Percentiles rank a stretch among this genome's conserved stretches.
These are phyloP conservation scores for Recurvirostra avosetta DNA, from an alignment of 2,113 vertebrate species.

Conservation along the genomic window DNA sequence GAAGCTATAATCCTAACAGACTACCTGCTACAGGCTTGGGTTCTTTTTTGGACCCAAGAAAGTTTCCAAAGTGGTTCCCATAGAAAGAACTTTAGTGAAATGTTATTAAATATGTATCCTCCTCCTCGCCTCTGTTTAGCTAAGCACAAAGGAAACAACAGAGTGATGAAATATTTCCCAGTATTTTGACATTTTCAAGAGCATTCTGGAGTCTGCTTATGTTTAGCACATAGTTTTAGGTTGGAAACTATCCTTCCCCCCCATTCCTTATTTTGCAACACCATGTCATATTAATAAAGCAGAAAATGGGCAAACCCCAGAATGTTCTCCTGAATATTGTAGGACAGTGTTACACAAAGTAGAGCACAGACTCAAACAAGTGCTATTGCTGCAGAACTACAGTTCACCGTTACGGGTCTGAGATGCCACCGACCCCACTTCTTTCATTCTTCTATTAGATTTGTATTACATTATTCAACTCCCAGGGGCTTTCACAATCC, in stretches of 20 bases:
- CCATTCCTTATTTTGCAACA: neutral
- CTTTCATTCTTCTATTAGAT: neutral
- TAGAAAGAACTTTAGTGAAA: neutral
- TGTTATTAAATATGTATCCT: neutral
- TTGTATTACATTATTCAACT: neutral
- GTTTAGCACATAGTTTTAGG: neutral
- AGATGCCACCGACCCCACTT: neutral
- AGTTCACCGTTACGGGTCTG: neutral
- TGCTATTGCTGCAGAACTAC: neutral
- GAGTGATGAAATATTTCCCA: neutral
- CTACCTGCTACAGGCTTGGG: neutral
- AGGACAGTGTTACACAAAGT: neutral
- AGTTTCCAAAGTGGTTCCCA: neutral
- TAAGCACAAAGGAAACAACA: neutral
- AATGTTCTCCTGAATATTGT: neutral
- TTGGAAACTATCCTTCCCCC: neutral
- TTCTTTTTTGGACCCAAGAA: neutral
- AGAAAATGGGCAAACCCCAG: neutral
- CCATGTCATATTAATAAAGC: neutral
- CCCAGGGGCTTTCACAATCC: neutral
- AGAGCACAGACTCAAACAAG: neutral
- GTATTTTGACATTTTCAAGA: neutral
- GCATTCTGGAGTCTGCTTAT: neutral
- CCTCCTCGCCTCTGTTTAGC: neutral
- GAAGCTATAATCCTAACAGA: neutral